Percentiles rank a stretch among this genome's conserved stretches.
phyloP scores from a whole-genome alignment of 92 coral and sea anemone species.

The Plumapathes pennacea region DNA sequence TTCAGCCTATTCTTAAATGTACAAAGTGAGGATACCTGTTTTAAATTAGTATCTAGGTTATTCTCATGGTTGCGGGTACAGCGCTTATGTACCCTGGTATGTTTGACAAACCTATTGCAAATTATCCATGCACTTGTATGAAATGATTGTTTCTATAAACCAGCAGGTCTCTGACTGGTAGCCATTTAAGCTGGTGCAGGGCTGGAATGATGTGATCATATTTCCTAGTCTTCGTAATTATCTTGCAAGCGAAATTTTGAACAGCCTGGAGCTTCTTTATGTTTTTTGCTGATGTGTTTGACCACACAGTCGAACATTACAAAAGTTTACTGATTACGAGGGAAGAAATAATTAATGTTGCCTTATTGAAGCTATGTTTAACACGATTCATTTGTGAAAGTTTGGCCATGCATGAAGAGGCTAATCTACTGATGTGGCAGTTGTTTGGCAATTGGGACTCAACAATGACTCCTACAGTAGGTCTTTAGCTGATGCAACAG shows the following conservation, averaged over 20 bases:
- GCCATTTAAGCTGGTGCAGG: constrained; percentile 16
- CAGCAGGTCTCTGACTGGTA: constrained; percentile 14
- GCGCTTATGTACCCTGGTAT: no score
- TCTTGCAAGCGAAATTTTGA: constrained; percentile 23
- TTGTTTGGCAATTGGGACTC: constrained; percentile 16
- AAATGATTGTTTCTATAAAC: no score
- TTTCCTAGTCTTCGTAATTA: constrained; percentile 4
- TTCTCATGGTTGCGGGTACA: no score
- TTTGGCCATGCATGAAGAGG: constrained; percentile 26
- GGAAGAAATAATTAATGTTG: constrained; percentile 16
- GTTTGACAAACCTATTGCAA: no score
- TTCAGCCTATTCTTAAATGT: neutral
- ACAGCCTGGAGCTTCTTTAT: constrained; percentile 27
- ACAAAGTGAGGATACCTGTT: neutral
- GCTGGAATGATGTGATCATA: constrained; percentile 13
- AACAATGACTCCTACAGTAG: constrained; percentile 17
- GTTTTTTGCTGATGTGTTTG: constrained; percentile 26
- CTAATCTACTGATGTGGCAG: neutral
- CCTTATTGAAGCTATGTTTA: constrained; percentile 20
- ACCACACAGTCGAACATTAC: constrained; percentile 39
- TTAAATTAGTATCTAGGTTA: neutral
- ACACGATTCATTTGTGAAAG: constrained; percentile 42
- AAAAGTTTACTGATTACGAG: constrained; percentile 35
- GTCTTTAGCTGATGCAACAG: constrained; percentile 17
- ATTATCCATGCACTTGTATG: no score